Conservation (phyloP, 2,113 vertebrate species). For the Oncorhynchus clarkii region DNA sequence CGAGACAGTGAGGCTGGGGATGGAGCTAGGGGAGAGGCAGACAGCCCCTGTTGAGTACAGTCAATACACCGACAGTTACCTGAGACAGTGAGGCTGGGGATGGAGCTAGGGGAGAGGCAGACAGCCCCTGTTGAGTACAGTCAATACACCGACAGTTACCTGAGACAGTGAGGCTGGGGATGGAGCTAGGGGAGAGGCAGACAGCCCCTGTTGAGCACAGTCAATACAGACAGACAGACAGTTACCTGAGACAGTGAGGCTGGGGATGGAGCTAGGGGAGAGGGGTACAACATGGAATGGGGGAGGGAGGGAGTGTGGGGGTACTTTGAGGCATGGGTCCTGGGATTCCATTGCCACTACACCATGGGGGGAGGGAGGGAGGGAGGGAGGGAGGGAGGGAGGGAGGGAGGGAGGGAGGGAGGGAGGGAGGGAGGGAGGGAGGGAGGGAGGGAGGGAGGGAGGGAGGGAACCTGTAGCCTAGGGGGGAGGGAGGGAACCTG, state of each 20-base stretch:
- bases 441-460: not conserved
- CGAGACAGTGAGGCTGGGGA: no score
- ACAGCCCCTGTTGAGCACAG: no score
- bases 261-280: not conserved
- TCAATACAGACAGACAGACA: slow-evolving; percentile 21
- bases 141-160: no score
- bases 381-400: no score
- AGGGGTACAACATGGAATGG: not conserved
- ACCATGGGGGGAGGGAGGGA: not conserved
- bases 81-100: no score
- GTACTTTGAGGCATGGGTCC: not conserved
- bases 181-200: no score
- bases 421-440: no score
- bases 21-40: not conserved
- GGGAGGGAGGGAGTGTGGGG: not conserved
- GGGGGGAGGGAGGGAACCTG: not conserved
- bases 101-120: no score
- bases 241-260: slow-evolving; percentile 25
- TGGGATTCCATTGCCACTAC: slow-evolving; percentile 38
- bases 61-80: no score
- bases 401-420: not conserved
- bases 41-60: no score
- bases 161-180: no score
- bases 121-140: no score
- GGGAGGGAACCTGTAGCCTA: slow-evolving; percentile 11